These are phyloP conservation scores for Argyresthia albistria DNA, from an alignment of 2,888 invertebrate genomes.

Conservation along the genomic window DNA sequence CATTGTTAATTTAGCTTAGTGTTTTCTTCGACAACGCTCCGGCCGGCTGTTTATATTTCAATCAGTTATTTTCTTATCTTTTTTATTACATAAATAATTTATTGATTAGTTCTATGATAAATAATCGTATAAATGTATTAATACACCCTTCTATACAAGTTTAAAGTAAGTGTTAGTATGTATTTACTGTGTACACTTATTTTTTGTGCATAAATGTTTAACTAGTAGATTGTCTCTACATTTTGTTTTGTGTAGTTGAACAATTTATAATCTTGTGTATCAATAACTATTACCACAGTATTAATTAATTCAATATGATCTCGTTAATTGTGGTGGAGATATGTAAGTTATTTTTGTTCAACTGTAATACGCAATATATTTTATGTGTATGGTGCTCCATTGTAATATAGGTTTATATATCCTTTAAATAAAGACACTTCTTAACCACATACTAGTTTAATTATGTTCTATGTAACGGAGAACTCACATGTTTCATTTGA, in stretches of 20 bases:
- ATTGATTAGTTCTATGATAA: no score
- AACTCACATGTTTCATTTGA: no score
- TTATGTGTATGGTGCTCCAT: slow-evolving; percentile 65
- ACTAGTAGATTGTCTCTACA: neutral
- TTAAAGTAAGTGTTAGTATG: slow-evolving; percentile 29
- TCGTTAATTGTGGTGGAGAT: neutral
- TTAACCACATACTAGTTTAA: slow-evolving; percentile 15
- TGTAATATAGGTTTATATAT: slow-evolving; percentile 55
- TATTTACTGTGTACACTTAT: slow-evolving; percentile 20
- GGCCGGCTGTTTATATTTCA: no score
- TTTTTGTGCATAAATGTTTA: slow-evolving; percentile 1
- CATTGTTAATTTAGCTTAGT: no score
- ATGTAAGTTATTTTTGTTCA: neutral
- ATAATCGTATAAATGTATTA: no score
- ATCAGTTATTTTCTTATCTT: no score
- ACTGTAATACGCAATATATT: slow-evolving; percentile 42
- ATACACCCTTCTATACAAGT: slow-evolving; percentile 33
- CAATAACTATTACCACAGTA: neutral
- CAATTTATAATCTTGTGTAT: neutral
- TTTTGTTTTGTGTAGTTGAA: neutral
- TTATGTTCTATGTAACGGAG: neutral
- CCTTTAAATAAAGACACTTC: slow-evolving; percentile 56
- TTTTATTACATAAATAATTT: no score
- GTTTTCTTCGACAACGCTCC: no score
- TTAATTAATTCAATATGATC: neutral